Base-by-base conservation (phyloP, 2,888 invertebrate genomes). In the Caenorhabditis sinica region DNA sequence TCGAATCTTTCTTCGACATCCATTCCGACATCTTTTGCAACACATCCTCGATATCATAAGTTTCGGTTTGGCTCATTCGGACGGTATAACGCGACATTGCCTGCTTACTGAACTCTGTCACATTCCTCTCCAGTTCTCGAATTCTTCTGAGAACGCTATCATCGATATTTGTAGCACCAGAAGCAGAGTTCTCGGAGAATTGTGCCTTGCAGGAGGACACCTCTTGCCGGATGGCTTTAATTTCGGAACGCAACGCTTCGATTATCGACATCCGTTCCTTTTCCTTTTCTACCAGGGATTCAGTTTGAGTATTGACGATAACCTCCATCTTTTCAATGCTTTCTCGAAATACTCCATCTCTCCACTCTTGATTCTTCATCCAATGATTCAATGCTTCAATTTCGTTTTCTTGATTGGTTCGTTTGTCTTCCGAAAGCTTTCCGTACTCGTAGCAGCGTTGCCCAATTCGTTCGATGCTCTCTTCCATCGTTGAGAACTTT, bases 331-430 rank as follows among this genome's bases (percentile, higher is more conserved):
- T 53, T 23, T 53, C 51, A 53, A 6, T n/a, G 20, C 23, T 5
- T 5, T 53, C n/a, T 23, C 6, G n/a, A 53, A 13, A n/a, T 15
- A 53, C n/a, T 23, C 51, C 51, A 53, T 53, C 51, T 23, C 51
- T n/a, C 51, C 51, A 53, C 23, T 53, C 51, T 9, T 53, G 51
- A 53, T 53, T 53, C n/a, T 20, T 53, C 51, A 53, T 23, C 23
- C 23, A 23, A 8, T 53, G 15, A 4, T 23, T 53, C 5, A 53
- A 8, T n/a, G 0, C 8, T 23, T 53, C 51, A 13, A 53, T 5
- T 23, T 53, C 51, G 15, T 20, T 5, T 6, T 20, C 8, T n/a
- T 53, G 20, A 13, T 8, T 23, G 23, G 20, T 6, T 9, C 51
- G 51, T 8, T 5, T 20, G 5, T 23, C 5, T 6, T 53, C 51